phyloP scores from a whole-genome alignment of 92 coral and sea anemone species.

The Meandrina meandrites region DNA sequence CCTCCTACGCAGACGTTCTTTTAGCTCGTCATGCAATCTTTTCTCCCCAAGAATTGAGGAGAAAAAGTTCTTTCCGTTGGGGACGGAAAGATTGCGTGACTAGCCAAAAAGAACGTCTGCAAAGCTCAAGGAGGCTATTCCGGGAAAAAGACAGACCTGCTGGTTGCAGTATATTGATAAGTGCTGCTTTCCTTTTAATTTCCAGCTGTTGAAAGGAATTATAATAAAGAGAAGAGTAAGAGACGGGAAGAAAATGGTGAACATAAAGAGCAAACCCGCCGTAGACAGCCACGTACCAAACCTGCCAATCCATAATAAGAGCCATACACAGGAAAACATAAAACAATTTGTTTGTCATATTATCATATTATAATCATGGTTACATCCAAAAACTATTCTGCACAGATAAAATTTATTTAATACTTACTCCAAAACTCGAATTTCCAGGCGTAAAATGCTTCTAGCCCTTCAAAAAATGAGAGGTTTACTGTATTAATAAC shows the following conservation, averaged over 20 bases:
- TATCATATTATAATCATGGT: background rate
- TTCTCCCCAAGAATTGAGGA: too few species aligned
- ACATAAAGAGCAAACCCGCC: slow-evolving; percentile 31
- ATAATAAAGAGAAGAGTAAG: slow-evolving; percentile 14
- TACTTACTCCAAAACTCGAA: background rate
- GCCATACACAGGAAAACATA: background rate
- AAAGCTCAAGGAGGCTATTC: too few species aligned
- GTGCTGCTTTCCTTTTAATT: background rate
- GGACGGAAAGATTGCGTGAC: too few species aligned
- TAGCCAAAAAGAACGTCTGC: too few species aligned
- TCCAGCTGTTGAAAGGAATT: slow-evolving; percentile 2
- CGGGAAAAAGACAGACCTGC: background rate
- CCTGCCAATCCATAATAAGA: slow-evolving; percentile 28
- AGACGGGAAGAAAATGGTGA: slow-evolving; percentile 22
- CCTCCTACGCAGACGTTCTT: too few species aligned
- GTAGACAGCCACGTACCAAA: slow-evolving; percentile 30
- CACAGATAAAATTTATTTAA: background rate
- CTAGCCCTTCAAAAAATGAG: too few species aligned
- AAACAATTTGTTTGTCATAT: background rate
- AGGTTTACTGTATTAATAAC: too few species aligned
- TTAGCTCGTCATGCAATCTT: too few species aligned
- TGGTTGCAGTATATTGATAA: background rate
- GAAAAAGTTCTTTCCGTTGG: too few species aligned
- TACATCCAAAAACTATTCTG: background rate
- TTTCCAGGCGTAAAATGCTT: too few species aligned